These are phyloP conservation scores for Brachionichthys hirsutus DNA, from an alignment of 2,113 vertebrate species.

Conservation along the genomic window DNA sequence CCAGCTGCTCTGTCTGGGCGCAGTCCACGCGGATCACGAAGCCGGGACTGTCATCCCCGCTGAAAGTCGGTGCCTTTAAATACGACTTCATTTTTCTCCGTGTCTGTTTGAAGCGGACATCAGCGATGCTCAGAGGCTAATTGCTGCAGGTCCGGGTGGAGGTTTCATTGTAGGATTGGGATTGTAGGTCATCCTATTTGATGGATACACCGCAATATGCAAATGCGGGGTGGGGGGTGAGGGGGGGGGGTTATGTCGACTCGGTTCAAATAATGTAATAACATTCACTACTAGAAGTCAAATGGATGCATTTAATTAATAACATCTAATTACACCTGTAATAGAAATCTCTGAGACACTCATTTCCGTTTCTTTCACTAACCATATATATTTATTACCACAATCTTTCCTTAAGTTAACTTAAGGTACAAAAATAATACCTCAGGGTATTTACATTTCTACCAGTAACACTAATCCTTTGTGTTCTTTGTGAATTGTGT, in stretches of 20 bases:
- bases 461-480: no score
- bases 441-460: no score
- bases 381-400: no score
- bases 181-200: slow-evolving; percentile 36
- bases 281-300: no score
- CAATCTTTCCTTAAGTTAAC: no score
- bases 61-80: slow-evolving; percentile 83
- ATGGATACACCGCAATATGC: slow-evolving; percentile 5
- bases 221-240: slow-evolving; percentile 18
- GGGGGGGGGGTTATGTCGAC: not conserved
- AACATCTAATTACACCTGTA: no score
- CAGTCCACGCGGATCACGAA: slow-evolving; percentile 74
- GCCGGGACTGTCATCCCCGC: slow-evolving; percentile 88
- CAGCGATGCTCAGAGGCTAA: not conserved
- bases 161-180: not conserved
- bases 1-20: slow-evolving; percentile 69
- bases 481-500: not conserved
- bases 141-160: slow-evolving; percentile 13
- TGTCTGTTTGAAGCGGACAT: not conserved
- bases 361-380: no score
- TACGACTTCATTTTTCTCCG: not conserved
- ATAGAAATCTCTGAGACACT: no score
- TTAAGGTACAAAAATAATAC: no score
- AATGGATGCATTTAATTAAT: no score
- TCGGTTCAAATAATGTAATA: no score